Evolutionary conservation across 2,113 vertebrate genomes (phyloP), one percentile per base, ranked within the genome.

Genomic region (Pangasianodon hypophthalmus): DNA sequence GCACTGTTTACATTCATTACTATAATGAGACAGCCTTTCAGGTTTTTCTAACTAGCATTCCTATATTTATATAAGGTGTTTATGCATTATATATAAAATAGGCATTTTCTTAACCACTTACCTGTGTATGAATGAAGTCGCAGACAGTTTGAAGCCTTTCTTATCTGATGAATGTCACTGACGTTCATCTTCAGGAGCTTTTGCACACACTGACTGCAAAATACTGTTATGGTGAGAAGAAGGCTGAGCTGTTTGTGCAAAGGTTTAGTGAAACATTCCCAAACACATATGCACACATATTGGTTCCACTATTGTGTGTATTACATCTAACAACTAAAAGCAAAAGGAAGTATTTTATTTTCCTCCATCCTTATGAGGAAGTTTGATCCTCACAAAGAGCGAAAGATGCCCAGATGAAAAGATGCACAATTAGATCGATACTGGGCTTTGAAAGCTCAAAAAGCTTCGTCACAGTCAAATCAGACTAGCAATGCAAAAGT

Each of bases 401-500:
- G 24, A 44, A 75, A 80, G 26, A 50, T 50, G 26, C 24, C 77
- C 32, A 21, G 9, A 1, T 41, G 81, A 83, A 41, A 83, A 83
- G 32, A 19, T 54, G 6, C 29, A 32, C 9, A 14, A 54, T 46
- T 44, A 24, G 41, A 80, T 21, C 52, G 18, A 24, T 58, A 21
- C 32, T 4, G 32, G 9, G 19, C 32, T 56, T 82, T 83, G 4
- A 83, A 58, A 83, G 9, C 52, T 37, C 16, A 37, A 56, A 83
- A 56, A 86, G 46, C 50, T 41, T 75, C 4, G 52, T 67, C 79
- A 73, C 29, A 52, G 37, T 18, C 24, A 44, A 88, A 81, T 85
- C 84, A 84, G 75, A 52, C 87, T 86, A 67, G 3, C 60, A 71
- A 24, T 44, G 62, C 56, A 80, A 67, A 85, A n/a, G 67, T 73